These are phyloP conservation scores for Merodon equestris DNA, from an alignment of 2,888 invertebrate genomes.

Conservation along the genomic window DNA sequence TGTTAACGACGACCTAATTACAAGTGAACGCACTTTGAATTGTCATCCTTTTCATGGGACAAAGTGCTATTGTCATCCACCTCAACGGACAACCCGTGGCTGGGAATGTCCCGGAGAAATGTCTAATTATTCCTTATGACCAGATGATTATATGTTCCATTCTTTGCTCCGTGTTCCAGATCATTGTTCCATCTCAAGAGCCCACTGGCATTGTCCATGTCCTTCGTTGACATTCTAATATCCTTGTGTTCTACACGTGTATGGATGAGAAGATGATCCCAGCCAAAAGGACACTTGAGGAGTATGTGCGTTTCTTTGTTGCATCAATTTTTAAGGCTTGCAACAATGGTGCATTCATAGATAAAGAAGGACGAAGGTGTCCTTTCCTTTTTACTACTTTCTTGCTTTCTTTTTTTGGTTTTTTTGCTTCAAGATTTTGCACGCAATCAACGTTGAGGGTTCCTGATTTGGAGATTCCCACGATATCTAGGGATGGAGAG, in stretches of 20 bases:
- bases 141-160: slow-evolving; percentile 46
- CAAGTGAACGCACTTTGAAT: slow-evolving; percentile 49
- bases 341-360: slow-evolving; percentile 22
- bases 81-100: slow-evolving; percentile 57
- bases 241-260: slow-evolving; percentile 49
- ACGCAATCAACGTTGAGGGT: slow-evolving; percentile 24
- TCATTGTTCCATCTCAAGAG: slow-evolving; percentile 51
- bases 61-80: slow-evolving; percentile 4
- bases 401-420: too few relatives aligned
- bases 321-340: slow-evolving; percentile 17
- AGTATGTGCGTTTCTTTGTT: slow-evolving; percentile 6
- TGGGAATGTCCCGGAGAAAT: slow-evolving; percentile 39
- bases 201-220: slow-evolving; percentile 26
- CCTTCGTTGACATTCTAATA: slow-evolving; percentile 51
- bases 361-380: slow-evolving; percentile 31
- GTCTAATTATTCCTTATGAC: slow-evolving; percentile 52
- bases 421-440: slow-evolving; percentile 43
- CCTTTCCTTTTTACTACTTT: slow-evolving; percentile 13
- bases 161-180: slow-evolving; percentile 24
- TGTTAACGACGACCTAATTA: slow-evolving; percentile 61
- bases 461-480: slow-evolving; percentile 59
- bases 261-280: slow-evolving; percentile 9
- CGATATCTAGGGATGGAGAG: slow-evolving; percentile 31
- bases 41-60: slow-evolving; percentile 22
- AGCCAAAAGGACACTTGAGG: slow-evolving; percentile 31